Base-by-base conservation (phyloP, 2,797 vertebrate species). In the Parauchenoglanis ngamensis region DNA sequence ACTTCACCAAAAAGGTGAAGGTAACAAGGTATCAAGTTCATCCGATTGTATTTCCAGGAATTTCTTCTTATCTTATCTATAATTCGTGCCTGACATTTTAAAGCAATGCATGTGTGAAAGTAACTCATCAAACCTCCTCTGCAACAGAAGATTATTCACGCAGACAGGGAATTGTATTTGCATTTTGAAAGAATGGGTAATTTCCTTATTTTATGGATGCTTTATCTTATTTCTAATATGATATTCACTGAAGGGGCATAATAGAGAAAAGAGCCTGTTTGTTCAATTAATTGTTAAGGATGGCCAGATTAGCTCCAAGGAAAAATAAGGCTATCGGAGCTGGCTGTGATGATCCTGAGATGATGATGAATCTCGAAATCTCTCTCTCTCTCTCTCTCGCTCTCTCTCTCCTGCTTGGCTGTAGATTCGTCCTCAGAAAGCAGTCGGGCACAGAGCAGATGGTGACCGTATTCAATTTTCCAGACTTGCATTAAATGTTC, bases 391-490 rank as follows among this genome's bases (percentile, higher is more conserved):
- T 78, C 75, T 40, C 54, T 25, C 90, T 92, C 73, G 87, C 77
- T 87, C 88, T 87, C 80, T 72, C 82, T 35, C 40, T 65, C 25
- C 57, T 61, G 86, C 75, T 91, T 91, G 91, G 91, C 91, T 90
- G 87, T 84, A 89, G 86, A 87, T 81, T 88, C 65, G 6, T 89
- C 87, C 90, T 89, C 91, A 89, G 89, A 95, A 94, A 93, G 85
- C 94, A 94, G 94, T 94, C 93, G 94, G 94, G 93, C 93, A 95
- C 92, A 65, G 95, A 96, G 93, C 96, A 96, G 96, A 96, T 96
- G 96, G 95, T 96, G 95, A 95, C 95, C 94, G 94, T 96, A 96
- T 96, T 96, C 94, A 91, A 95, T 95, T 96, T 96, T 96, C 93
- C 94, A 92, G 92, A 94, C 95, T 95, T 95, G 94, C 95, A 96